Evolutionary conservation across 2,888 invertebrate genomes (phyloP).

Genomic region (Petrophora chlorosata): DNA sequence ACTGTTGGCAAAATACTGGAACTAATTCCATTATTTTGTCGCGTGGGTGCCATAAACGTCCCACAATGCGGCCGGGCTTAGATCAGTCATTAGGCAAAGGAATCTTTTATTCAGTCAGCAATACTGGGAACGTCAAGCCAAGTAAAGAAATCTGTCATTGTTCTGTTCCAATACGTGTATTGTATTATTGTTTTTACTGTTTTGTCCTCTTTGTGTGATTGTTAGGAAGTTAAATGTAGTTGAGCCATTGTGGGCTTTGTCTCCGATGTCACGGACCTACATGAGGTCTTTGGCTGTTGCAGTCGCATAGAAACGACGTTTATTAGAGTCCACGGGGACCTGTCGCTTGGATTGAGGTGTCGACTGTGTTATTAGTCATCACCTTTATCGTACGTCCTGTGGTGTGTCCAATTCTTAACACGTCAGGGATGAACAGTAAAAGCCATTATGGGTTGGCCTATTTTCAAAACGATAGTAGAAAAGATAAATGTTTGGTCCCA

Average conservation of each 20-base stretch:
- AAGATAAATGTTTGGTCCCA: too few species aligned
- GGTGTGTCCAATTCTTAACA: slow-evolving; percentile 30
- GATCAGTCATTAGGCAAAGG: slow-evolving; percentile 68
- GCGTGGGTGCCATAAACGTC: slow-evolving; percentile 79
- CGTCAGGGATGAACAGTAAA: slow-evolving; percentile 7
- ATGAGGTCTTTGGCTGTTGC: slow-evolving; percentile 55
- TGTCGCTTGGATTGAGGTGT: slow-evolving; percentile 70
- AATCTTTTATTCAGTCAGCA: slow-evolving; percentile 59
- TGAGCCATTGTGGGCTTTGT: slow-evolving; percentile 71
- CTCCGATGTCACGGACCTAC: slow-evolving; percentile 67
- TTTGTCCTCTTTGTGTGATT: slow-evolving; percentile 72
- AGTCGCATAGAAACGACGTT: slow-evolving; percentile 74
- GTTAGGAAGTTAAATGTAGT: slow-evolving; percentile 82
- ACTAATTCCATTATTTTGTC: slow-evolving; percentile 79
- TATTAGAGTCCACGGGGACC: slow-evolving; percentile 73
- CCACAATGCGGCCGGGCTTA: slow-evolving; percentile 74
- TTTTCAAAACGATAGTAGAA: slow-evolving; percentile 14
- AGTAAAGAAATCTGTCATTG: slow-evolving; percentile 59
- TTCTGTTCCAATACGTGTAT: slow-evolving; percentile 47
- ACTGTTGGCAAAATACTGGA: slow-evolving; percentile 79
- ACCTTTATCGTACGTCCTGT: slow-evolving; percentile 43
- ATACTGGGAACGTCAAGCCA: slow-evolving; percentile 69
- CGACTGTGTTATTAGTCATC: slow-evolving; percentile 58
- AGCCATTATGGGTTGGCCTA: slow-evolving; percentile 9
- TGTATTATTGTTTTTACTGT: slow-evolving; percentile 71